Evolutionary conservation across 2,113 vertebrate genomes (phyloP).

Genomic region (Phyllostomus hastatus): DNA sequence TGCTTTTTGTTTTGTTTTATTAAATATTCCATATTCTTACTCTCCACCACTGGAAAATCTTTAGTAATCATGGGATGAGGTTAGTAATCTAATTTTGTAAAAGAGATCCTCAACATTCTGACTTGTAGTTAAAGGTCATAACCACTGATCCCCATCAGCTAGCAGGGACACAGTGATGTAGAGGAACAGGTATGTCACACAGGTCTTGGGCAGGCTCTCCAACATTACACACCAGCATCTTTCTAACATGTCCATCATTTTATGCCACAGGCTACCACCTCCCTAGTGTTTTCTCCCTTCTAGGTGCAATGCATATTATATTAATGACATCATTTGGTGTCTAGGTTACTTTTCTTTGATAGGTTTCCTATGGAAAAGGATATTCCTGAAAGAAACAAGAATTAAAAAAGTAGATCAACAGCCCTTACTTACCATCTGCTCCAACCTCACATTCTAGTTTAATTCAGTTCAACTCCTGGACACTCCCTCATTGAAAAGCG

Average conservation of each 20-base stretch:
- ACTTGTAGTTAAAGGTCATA: neutral
- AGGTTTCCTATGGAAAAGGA: constrained; percentile 6
- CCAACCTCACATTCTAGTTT: neutral
- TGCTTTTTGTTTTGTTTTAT: neutral
- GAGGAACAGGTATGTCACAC: neutral
- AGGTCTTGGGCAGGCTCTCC: neutral
- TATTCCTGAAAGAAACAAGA: neutral
- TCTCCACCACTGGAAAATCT: neutral
- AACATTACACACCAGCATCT: neutral
- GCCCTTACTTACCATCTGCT: neutral
- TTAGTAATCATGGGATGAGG: neutral
- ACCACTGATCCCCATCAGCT: neutral
- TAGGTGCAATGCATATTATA: neutral
- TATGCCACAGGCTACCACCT: neutral
- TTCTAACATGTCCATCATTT: neutral
- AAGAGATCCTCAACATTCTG: neutral
- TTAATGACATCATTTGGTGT: neutral
- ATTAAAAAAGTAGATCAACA: neutral
- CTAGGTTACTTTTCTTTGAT: neutral
- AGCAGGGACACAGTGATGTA: neutral
- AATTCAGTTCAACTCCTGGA: neutral
- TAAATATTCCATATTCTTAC: neutral
- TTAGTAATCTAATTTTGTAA: neutral
- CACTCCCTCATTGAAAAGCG: neutral
- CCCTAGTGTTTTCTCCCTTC: neutral